Percentiles rank a stretch among this genome's conserved stretches.
phyloP scores from a whole-genome alignment of 2,113 vertebrate species.

The Nyctereutes procyonoides region DNA sequence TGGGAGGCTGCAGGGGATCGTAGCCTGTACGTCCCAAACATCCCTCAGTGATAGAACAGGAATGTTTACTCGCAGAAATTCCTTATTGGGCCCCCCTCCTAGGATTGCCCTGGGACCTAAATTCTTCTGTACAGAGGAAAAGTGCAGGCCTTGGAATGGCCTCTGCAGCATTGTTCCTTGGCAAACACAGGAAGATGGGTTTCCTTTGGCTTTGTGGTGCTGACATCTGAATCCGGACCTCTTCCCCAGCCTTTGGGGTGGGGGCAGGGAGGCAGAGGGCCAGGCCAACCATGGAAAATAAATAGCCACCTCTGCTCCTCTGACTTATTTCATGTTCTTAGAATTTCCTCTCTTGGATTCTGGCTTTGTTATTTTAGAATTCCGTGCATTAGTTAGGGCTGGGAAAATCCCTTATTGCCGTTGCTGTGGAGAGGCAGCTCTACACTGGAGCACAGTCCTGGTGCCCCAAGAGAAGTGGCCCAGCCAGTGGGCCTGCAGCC shows the following conservation, averaged over 20 bases:
- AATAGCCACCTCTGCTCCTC: slow-evolving; percentile 72
- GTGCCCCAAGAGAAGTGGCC: slow-evolving; percentile 70
- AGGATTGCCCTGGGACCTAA: slow-evolving; percentile 57
- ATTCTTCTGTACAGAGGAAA: slow-evolving; percentile 73
- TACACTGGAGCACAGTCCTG: slow-evolving; percentile 45
- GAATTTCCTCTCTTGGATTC: slow-evolving; percentile 85
- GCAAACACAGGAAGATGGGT: slow-evolving; percentile 78
- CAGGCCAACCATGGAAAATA: slow-evolving; percentile 47
- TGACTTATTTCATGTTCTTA: slow-evolving; percentile 86
- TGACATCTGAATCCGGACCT: slow-evolving; percentile 63
- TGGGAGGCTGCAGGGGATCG: neutral
- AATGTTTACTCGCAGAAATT: slow-evolving; percentile 59
- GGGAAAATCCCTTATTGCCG: slow-evolving; percentile 82
- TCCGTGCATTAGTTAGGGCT: slow-evolving; percentile 68
- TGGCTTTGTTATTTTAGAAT: slow-evolving; percentile 60
- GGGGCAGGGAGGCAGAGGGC: neutral
- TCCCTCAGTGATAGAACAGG: neutral
- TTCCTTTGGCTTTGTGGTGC: slow-evolving; percentile 68
- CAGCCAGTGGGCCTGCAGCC: slow-evolving; percentile 20
- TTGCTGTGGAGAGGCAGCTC: slow-evolving; percentile 62
- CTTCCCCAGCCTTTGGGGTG: neutral
- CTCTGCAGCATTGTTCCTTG: slow-evolving; percentile 74
- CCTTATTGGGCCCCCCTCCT: neutral
- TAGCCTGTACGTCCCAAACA: neutral
- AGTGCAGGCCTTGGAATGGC: slow-evolving; percentile 65